A percentile compares a stretch with the other conserved stretches of the same genome.
Evolutionary conservation across 2,797 vertebrate genomes (phyloP).

Genomic region (Sebastes matsubarae): DNA sequence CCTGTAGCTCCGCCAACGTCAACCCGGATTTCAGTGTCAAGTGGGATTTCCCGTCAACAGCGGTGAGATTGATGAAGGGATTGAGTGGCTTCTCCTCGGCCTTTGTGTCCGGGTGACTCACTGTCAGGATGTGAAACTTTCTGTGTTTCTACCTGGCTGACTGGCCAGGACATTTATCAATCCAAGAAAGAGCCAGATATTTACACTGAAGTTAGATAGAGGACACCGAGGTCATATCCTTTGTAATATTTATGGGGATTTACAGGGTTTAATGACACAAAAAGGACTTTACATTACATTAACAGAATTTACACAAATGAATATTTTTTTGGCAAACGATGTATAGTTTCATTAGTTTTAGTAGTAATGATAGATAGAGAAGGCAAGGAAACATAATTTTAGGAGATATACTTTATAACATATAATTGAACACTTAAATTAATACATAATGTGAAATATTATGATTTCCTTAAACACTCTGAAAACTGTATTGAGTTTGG

Average conservation of each 20-base stretch:
- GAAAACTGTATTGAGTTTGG: not conserved
- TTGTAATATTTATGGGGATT: not conserved
- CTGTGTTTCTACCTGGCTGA: not conserved
- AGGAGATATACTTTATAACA: not conserved
- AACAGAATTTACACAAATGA: too few species aligned
- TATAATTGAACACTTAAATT: not conserved
- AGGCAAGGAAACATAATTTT: not conserved
- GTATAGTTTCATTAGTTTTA: not conserved
- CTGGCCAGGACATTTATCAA: not conserved
- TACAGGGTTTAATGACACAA: not conserved
- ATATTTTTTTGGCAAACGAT: not conserved
- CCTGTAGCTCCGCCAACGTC: constrained; percentile 87
- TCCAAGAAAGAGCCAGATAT: not conserved
- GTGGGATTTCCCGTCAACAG: constrained; percentile 83
- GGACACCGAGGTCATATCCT: not conserved
- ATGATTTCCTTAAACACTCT: not conserved
- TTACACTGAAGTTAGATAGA: not conserved
- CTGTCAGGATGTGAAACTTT: not conserved
- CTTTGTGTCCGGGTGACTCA: not conserved
- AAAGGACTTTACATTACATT: not conserved
- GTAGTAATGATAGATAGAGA: too few species aligned
- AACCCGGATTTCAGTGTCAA: constrained; percentile 86
- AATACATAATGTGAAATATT: not conserved
- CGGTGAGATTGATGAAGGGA: constrained; percentile 79
- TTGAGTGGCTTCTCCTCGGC: not conserved